Evolutionary conservation across 2,888 invertebrate genomes (phyloP).

Genomic region (Ectobius pallidus): DNA sequence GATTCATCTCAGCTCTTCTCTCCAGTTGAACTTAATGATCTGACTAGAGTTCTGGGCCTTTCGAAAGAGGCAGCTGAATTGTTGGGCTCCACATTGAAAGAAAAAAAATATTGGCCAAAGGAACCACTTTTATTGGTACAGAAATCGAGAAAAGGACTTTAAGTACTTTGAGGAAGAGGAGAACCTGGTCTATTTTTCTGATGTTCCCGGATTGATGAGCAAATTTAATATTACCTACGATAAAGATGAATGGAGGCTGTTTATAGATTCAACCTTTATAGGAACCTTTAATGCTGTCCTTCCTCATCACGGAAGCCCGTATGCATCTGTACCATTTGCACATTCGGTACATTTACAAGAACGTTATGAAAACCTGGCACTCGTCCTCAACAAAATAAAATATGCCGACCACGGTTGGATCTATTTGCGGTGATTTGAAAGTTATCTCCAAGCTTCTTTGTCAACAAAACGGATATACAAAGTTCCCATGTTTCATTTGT

Average conservation of each 20-base stretch:
- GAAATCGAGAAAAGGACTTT: too few relatives aligned
- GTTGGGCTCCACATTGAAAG: too few relatives aligned
- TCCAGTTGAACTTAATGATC: too few relatives aligned
- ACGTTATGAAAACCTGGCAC: not conserved
- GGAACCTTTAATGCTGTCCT: not conserved
- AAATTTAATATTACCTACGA: too few relatives aligned
- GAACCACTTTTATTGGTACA: too few relatives aligned
- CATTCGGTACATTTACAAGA: not conserved
- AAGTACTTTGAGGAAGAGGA: too few relatives aligned
- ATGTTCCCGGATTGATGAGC: too few relatives aligned
- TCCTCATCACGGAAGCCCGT: not conserved
- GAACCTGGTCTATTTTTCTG: too few relatives aligned
- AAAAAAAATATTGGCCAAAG: too few relatives aligned
- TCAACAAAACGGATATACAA: not conserved
- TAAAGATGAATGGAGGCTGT: not conserved
- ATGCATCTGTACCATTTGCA: not conserved
- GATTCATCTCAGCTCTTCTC: too few relatives aligned
- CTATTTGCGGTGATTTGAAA: not conserved
- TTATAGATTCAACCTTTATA: not conserved
- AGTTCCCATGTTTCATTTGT: not conserved
- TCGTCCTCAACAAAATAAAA: not conserved
- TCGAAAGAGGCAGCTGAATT: too few relatives aligned
- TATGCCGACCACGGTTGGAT: not conserved
- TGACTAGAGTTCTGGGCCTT: too few relatives aligned
- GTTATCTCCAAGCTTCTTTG: not conserved